phyloP scores from a whole-genome alignment of 2,113 vertebrate species.

The Cariama cristata region DNA sequence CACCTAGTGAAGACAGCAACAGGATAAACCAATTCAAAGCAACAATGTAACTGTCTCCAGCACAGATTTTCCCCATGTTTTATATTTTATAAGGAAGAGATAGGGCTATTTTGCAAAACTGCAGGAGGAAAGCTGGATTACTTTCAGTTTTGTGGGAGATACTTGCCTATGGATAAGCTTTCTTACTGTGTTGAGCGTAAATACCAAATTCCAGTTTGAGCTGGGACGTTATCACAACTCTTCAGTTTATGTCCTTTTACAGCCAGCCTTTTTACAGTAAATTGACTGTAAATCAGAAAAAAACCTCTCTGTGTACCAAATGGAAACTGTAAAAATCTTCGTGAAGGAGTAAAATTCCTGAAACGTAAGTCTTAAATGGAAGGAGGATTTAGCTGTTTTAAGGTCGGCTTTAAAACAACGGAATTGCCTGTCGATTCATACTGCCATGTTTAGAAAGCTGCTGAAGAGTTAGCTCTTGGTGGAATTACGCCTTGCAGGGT shows the following conservation, averaged over 20 bases:
- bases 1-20: background rate
- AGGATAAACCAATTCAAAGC: background rate
- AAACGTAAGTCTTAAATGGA: conserved; percentile 22
- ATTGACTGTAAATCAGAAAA: conserved; percentile 51
- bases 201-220: conserved; percentile 11
- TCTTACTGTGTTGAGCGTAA: background rate
- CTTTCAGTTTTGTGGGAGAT: background rate
- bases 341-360: conserved; percentile 11
- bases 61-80: background rate
- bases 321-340: conserved; percentile 26
- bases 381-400: conserved; percentile 22
- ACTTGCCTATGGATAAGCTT: background rate
- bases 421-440: background rate
- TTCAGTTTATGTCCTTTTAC: conserved; percentile 54
- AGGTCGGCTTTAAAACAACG: background rate
- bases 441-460: background rate
- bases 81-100: background rate
- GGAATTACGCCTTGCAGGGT: background rate
- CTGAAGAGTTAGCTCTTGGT: background rate
- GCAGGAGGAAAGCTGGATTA: background rate
- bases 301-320: background rate
- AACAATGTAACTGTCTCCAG: background rate
- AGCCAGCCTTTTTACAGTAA: conserved; percentile 25
- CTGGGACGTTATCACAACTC: background rate
- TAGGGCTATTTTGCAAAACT: background rate